These are phyloP conservation scores for Oceanodroma leucorhoa DNA, from an alignment of 2,797 vertebrate genomes.

Conservation along the genomic window DNA sequence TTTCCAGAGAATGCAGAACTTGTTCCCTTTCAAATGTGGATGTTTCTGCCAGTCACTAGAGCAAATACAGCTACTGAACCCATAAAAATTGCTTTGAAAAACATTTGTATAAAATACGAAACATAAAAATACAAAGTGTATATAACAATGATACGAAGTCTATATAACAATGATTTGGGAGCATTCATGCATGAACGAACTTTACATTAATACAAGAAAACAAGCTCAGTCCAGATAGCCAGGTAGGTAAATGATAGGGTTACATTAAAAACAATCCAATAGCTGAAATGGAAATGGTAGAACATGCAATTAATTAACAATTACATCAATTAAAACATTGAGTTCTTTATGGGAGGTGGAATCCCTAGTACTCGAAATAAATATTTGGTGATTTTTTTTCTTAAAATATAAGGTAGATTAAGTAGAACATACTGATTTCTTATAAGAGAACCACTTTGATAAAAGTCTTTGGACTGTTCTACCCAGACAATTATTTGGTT, in stretches of 20 bases:
- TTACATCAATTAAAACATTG: background rate
- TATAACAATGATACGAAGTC: background rate
- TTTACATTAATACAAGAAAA: background rate
- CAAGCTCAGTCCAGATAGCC: background rate
- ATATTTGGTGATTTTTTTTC: background rate
- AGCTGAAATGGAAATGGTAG: background rate
- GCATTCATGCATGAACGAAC: background rate
- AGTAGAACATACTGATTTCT: background rate
- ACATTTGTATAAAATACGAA: background rate
- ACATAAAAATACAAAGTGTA: background rate
- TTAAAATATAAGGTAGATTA: background rate
- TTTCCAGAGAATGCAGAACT: background rate
- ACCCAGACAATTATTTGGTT: background rate
- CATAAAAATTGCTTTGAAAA: background rate
- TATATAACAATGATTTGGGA: background rate
- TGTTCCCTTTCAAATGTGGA: background rate
- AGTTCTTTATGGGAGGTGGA: background rate
- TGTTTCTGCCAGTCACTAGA: background rate
- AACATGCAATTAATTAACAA: background rate
- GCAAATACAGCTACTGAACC: background rate
- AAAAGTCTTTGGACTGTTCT: background rate
- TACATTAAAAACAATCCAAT: background rate
- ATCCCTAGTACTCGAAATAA: background rate
- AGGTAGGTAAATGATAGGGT: background rate
- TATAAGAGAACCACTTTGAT: background rate